Evolutionary conservation across 2,888 invertebrate species (phyloP).

Genomic region (Agrilus mali): DNA sequence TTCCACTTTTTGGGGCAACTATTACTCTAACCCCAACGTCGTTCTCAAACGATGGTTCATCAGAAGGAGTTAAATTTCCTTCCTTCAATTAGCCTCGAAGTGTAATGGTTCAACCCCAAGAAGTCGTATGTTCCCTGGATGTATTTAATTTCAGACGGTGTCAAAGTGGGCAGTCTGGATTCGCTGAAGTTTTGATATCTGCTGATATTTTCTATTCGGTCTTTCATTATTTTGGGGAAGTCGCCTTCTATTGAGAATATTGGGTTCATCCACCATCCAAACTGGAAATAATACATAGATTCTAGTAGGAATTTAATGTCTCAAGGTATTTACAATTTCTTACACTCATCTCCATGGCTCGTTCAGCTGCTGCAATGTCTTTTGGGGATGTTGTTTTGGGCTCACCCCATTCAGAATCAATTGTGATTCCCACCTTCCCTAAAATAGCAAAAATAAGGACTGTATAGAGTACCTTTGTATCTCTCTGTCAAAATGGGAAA

Average conservation of each 20-base stretch:
- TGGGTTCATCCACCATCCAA: conserved; percentile 37
- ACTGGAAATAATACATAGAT: conserved; percentile 17
- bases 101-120: conserved; percentile 53
- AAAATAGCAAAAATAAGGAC: conserved; percentile 20
- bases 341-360: conserved; percentile 44
- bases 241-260: conserved; percentile 37
- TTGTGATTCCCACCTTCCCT: conserved; percentile 47
- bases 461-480: too few relatives aligned
- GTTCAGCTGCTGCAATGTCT: conserved; percentile 41
- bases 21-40: conserved; percentile 32
- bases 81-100: conserved; percentile 33
- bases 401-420: conserved; percentile 43
- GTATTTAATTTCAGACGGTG: conserved; percentile 30
- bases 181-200: conserved; percentile 28
- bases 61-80: conserved; percentile 23
- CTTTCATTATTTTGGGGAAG: conserved; percentile 39
- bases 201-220: conserved; percentile 32
- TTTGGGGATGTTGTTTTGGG: conserved; percentile 36
- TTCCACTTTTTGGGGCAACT: conserved; percentile 40
- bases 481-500: too few relatives aligned
- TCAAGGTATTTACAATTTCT: conserved; percentile 13
- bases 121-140: conserved; percentile 46
- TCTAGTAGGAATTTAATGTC: neutral
- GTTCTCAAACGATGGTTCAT: conserved; percentile 32
- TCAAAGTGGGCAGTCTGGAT: conserved; percentile 37